Evolutionary conservation across 2,888 invertebrate genomes (phyloP), one percentile per base, ranked within the genome.

Genomic region (Drosophila lacicola): DNA sequence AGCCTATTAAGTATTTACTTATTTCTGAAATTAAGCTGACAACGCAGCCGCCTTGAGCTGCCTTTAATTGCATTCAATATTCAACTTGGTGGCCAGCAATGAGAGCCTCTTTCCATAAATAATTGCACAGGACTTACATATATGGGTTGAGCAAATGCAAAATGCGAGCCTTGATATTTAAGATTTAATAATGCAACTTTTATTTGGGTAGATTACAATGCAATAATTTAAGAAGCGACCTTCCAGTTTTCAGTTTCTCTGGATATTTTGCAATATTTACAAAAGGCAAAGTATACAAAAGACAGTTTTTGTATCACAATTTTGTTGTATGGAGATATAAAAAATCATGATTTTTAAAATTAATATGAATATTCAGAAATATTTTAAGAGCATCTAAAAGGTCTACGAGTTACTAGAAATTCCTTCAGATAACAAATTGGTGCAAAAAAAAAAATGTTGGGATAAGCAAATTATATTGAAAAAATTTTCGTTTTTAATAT

Each of bases 1-100:
- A 77, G 70, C 80, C 70, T 80, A 80, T 74, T 78, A 78, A 78
- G 72, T 81, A 70, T 74, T 81, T 67, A 45, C 63, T 65, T 66
- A 46, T 81, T 51, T 63, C 39, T 62, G 55, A 68, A 51, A 49
- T 58, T 75, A 72, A 80, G 85, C 85, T 69, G 84, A 79, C 72
- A 72, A 60, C 36, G 51, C 62, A 33, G 63, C n/a, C 44, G 66
- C 78, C 82, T 79, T 81, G 82, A 79, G 64, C 80, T 49, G 66
- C 51, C 64, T 73, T 82, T 73, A 82, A 76, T 67, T 77, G 68
- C 55, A 73, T 70, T 47, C n/a, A 63, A 69, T 64, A 71, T 65
- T 57, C 63, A 64, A 57, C 47, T 14, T 39, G 19, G 11, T 9
- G 14, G n/a, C 14, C 39, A 39, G 17, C n/a, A 42, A 29, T 33